Evolutionary conservation across 2,797 vertebrate species (phyloP).

Genomic region (Ptychadena robeensis): DNA sequence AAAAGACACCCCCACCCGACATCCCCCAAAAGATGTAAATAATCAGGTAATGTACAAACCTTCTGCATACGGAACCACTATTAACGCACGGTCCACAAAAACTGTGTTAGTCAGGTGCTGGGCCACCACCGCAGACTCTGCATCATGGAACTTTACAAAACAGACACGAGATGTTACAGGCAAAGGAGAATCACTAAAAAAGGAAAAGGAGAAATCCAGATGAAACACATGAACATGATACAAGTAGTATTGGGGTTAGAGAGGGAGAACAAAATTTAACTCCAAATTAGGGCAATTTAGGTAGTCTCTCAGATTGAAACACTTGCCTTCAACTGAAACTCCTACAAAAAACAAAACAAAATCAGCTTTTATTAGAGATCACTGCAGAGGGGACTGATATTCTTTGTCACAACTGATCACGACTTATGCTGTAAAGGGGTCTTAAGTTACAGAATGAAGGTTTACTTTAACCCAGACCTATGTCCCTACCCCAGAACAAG

Average conservation of each 20-base stretch:
- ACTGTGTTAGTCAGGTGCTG: slow-evolving; percentile 99
- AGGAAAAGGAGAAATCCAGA: slow-evolving; percentile 68
- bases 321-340: neutral
- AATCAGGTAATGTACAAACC: slow-evolving; percentile 88
- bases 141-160: slow-evolving; percentile 99
- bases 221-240: slow-evolving; percentile 18
- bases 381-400: too few species aligned
- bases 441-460: neutral
- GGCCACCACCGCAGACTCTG: slow-evolving; percentile 95
- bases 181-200: slow-evolving; percentile 98
- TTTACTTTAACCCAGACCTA: too few species aligned
- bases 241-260: neutral
- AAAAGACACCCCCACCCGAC: slow-evolving; percentile 66
- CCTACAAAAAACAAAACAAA: neutral
- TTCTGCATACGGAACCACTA: slow-evolving; percentile 98
- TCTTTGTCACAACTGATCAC: too few species aligned
- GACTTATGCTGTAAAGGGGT: too few species aligned
- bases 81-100: slow-evolving; percentile 99
- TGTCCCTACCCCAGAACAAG: too few species aligned
- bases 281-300: neutral
- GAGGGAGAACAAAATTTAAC: neutral
- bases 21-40: slow-evolving; percentile 15
- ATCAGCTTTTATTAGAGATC: neutral
- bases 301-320: neutral
- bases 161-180: slow-evolving; percentile 99